A percentile compares a stretch with the other conserved stretches of the same genome.
Conservation (phyloP, 2,797 vertebrate genomes). For the Champsocephalus gunnari region DNA sequence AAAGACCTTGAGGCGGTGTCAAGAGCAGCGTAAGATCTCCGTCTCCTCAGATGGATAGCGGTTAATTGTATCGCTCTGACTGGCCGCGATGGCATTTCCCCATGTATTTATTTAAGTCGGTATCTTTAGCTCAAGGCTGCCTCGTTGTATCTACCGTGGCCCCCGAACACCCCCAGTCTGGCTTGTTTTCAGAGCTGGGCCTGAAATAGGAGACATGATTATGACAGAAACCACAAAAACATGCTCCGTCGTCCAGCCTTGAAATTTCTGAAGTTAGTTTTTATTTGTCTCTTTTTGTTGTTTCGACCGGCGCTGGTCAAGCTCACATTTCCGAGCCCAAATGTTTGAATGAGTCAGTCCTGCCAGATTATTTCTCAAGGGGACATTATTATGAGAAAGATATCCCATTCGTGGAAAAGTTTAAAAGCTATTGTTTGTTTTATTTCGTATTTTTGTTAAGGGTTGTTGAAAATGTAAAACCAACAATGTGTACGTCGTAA, state of each 20-base stretch:
- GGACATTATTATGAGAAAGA: not conserved
- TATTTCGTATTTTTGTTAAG: too few species aligned
- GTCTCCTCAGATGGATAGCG: not conserved
- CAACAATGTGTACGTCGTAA: not conserved
- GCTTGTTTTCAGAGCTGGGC: not conserved
- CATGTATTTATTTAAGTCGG: not conserved
- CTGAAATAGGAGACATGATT: not conserved
- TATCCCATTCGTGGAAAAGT: not conserved
- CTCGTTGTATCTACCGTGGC: not conserved
- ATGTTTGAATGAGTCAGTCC: not conserved
- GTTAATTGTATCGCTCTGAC: slow-evolving; percentile 20
- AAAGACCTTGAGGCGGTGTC: slow-evolving; percentile 22
- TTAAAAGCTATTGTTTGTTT: too few species aligned
- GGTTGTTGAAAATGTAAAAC: too few species aligned
- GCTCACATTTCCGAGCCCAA: not conserved
- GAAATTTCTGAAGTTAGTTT: not conserved
- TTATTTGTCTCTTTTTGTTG: not conserved
- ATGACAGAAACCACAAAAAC: not conserved
- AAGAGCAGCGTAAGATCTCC: slow-evolving; percentile 1
- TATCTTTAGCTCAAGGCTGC: slow-evolving; percentile 16
- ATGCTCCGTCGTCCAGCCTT: not conserved
- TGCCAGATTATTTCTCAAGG: not conserved
- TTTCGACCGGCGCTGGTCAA: not conserved
- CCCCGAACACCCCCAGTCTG: not conserved
- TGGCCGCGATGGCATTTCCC: slow-evolving; percentile 16